These are phyloP conservation scores for Trypoxylon attenuatum DNA, from an alignment of 2,888 invertebrate species.

Conservation along the genomic window DNA sequence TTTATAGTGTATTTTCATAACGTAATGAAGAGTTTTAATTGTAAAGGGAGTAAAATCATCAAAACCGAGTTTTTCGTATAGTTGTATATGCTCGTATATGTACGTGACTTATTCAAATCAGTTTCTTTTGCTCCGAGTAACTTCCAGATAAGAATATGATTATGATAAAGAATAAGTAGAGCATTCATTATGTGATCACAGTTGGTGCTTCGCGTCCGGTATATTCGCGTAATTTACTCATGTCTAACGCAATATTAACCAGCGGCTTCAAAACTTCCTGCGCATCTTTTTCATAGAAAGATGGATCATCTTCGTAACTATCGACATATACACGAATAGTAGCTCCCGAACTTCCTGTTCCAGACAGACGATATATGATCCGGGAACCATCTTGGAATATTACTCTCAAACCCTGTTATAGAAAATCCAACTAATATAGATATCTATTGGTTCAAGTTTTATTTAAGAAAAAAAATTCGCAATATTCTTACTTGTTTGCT, in stretches of 20 bases:
- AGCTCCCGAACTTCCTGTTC: slow-evolving; percentile 98
- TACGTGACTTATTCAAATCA: too few species aligned
- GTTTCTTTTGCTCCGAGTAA: not conserved
- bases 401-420: slow-evolving; percentile 89
- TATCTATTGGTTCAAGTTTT: too few species aligned
- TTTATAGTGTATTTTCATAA: too few species aligned
- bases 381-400: slow-evolving; percentile 96
- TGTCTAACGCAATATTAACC: slow-evolving; percentile 88
- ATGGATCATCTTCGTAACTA: slow-evolving; percentile 86
- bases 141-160: slow-evolving; percentile 4
- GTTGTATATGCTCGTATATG: too few species aligned
- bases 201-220: slow-evolving; percentile 95
- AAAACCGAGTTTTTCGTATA: too few species aligned
- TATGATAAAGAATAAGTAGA: not conserved
- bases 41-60: too few species aligned
- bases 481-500: slow-evolving; percentile 87
- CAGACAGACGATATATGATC: slow-evolving; percentile 94
- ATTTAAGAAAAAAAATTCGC: too few species aligned
- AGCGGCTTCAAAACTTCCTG: slow-evolving; percentile 88
- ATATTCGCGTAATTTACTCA: slow-evolving; percentile 87
- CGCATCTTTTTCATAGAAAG: slow-evolving; percentile 65
- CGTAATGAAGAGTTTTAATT: too few species aligned
- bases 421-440: slow-evolving; percentile 32
- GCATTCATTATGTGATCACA: slow-evolving; percentile 85
- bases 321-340: slow-evolving; percentile 98